These are phyloP conservation scores for Oriolus oriolus DNA, from an alignment of 2,113 vertebrate species.

Conservation along the genomic window DNA sequence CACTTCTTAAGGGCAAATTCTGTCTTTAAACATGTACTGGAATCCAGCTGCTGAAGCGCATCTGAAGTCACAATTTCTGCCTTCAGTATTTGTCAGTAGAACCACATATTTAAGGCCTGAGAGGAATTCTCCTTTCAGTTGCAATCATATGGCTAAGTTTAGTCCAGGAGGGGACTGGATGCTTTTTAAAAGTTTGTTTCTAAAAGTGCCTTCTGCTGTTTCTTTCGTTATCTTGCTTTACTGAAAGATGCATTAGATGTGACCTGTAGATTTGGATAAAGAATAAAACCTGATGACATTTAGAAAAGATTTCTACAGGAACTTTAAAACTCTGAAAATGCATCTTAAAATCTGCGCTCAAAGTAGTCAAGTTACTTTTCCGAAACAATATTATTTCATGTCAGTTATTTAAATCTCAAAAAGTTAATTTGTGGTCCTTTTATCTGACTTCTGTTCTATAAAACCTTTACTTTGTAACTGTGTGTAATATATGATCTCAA, in stretches of 20 bases:
- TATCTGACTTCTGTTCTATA: background rate
- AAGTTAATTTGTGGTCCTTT: background rate
- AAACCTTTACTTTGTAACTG: background rate
- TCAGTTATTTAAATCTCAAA: background rate
- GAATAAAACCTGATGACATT: background rate
- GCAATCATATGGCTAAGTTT: background rate
- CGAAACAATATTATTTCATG: background rate
- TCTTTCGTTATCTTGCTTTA: background rate
- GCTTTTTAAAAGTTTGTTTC: background rate
- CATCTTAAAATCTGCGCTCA: background rate
- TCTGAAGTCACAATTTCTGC: background rate
- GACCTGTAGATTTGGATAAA: background rate
- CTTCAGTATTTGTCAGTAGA: background rate
- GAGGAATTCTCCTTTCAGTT: background rate
- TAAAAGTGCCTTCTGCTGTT: background rate
- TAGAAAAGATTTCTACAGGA: background rate
- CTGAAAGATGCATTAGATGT: background rate
- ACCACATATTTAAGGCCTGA: background rate
- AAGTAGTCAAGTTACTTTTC: background rate
- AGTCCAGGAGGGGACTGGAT: background rate
- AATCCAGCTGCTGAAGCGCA: background rate
- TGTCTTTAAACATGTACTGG: background rate
- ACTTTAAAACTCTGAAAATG: background rate
- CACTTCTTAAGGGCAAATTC: background rate
- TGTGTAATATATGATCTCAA: background rate